These are phyloP conservation scores for Hippocampus guttulatus DNA, from an alignment of 2,113 vertebrate species.

Conservation along the genomic window DNA sequence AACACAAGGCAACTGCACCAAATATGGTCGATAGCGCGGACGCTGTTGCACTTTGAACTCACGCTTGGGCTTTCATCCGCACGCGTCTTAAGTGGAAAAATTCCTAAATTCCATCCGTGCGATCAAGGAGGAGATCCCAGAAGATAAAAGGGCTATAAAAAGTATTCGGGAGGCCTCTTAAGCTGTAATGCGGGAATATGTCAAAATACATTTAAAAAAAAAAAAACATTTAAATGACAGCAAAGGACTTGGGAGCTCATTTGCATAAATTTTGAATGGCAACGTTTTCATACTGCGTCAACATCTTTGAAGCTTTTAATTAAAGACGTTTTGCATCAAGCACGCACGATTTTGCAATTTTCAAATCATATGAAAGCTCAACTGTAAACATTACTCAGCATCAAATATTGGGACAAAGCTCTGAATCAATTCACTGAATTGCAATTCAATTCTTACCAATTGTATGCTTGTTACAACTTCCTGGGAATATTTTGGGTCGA, in stretches of 20 bases:
- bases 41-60: background rate
- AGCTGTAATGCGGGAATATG: no score
- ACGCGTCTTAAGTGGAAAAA: background rate
- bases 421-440: background rate
- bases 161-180: background rate
- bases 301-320: background rate
- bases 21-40: slow-evolving; percentile 17
- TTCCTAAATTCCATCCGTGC: slow-evolving; percentile 2
- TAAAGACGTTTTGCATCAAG: background rate
- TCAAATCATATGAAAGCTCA: background rate
- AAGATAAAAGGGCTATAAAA: background rate
- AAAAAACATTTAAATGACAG: no score
- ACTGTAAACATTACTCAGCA: background rate
- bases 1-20: slow-evolving; percentile 13
- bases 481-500: no score
- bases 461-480: no score
- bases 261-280: background rate
- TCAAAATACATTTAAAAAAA: background rate
- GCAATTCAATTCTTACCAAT: no score
- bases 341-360: background rate
- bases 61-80: background rate
- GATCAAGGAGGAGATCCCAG: background rate
- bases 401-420: background rate
- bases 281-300: background rate
- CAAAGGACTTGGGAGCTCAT: background rate